Percentiles rank a stretch among this genome's conserved stretches.
Evolutionary conservation across 2,888 invertebrate genomes (phyloP).

Genomic region (Athalia circularis): DNA sequence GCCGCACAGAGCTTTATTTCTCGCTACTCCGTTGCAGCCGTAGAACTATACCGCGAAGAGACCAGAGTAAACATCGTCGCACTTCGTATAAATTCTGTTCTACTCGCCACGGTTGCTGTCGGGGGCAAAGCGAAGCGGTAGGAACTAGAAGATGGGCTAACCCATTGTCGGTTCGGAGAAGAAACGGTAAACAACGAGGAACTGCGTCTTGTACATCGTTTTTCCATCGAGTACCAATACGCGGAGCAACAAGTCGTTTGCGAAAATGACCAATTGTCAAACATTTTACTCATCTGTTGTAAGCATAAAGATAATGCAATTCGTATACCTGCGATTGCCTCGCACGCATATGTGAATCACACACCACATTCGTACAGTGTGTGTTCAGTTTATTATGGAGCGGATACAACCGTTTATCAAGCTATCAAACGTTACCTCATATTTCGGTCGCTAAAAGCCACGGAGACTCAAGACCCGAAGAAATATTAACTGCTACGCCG

Average conservation of each 20-base stretch:
- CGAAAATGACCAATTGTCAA: too few relatives aligned
- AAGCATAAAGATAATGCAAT: too few relatives aligned
- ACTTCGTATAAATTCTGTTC: background rate
- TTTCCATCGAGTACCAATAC: too few relatives aligned
- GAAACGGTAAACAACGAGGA: constrained; percentile 25
- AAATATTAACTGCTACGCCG: background rate
- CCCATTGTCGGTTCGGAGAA: constrained; percentile 20
- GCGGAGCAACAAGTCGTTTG: too few relatives aligned
- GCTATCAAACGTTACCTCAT: constrained; percentile 50
- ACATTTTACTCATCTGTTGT: too few relatives aligned
- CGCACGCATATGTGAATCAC: too few relatives aligned
- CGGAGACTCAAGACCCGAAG: constrained; percentile 23
- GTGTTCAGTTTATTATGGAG: constrained; percentile 39
- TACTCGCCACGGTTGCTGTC: background rate
- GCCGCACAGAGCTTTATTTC: too few relatives aligned
- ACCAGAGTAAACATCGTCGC: too few relatives aligned
- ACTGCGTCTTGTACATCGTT: too few relatives aligned
- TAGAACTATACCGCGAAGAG: too few relatives aligned
- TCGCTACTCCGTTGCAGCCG: too few relatives aligned
- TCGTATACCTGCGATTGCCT: too few relatives aligned
- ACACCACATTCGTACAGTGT: background rate
- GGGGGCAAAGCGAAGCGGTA: background rate
- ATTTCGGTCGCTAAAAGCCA: constrained; percentile 47
- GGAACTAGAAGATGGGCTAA: constrained; percentile 12
- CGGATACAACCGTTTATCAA: constrained; percentile 62